These are phyloP conservation scores for Cartodere bifasciata DNA, from an alignment of 2,888 invertebrate species.

Conservation along the genomic window DNA sequence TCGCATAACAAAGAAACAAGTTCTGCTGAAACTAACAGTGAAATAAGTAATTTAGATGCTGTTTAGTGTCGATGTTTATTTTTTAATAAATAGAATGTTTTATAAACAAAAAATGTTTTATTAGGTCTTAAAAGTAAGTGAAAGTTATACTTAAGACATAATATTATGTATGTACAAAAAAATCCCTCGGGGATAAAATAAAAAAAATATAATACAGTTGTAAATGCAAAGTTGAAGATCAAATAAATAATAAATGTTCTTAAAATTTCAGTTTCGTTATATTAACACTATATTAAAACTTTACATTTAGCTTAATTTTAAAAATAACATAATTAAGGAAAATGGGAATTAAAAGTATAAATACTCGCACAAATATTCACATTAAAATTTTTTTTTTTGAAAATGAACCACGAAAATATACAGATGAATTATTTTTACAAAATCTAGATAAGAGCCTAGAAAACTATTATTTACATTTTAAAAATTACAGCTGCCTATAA, in stretches of 20 bases:
- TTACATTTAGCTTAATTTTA: constrained; percentile 8
- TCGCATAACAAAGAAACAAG: not conserved
- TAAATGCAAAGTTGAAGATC: constrained; percentile 8
- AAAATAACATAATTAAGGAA: constrained; percentile 6
- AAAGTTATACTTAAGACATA: constrained; percentile 1
- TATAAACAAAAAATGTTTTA: not conserved
- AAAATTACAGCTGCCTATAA: constrained; percentile 28
- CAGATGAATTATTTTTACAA: constrained; percentile 1
- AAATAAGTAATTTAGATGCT: too few species aligned
- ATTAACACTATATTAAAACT: constrained; percentile 10
- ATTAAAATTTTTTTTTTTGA: constrained; percentile 5
- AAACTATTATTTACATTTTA: constrained; percentile 12
- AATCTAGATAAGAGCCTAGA: not conserved
- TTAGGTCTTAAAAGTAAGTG: constrained; percentile 3
- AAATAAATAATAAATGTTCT: constrained; percentile 12
- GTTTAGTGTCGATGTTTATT: too few species aligned
- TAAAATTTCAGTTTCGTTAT: constrained; percentile 8
- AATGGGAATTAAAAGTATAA: constrained; percentile 6
- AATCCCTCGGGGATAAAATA: constrained; percentile 9
- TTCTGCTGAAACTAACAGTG: not conserved
- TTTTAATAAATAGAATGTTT: too few species aligned
- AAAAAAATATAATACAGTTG: constrained; percentile 10
- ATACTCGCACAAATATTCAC: constrained; percentile 7
- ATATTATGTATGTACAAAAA: constrained; percentile 12
- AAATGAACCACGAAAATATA: not conserved